Conservation (phyloP, 37 sponge, comb jelly and placozoan genomes). For the Amphimedon queenslandica region DNA sequence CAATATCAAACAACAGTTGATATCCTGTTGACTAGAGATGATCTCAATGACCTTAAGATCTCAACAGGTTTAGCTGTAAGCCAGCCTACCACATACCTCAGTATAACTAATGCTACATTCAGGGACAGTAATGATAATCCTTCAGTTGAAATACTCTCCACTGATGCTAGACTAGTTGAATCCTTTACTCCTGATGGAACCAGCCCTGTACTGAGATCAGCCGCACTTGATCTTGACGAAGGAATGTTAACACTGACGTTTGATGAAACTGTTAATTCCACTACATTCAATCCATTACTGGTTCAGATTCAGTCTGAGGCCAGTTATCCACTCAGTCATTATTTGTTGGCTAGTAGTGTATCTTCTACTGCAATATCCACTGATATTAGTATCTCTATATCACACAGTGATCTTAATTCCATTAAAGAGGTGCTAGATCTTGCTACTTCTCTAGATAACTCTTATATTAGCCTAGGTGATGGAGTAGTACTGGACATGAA, state of each 20-base stretch:
- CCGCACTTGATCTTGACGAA: slow-evolving; percentile 61
- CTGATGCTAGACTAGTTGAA: neutral
- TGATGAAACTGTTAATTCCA: slow-evolving; percentile 73
- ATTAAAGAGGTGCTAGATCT: slow-evolving; percentile 62
- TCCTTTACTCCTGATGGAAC: slow-evolving; percentile 36
- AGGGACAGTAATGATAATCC: slow-evolving; percentile 53
- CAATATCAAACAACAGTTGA: slow-evolving; percentile 38
- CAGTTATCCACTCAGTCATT: slow-evolving; percentile 19
- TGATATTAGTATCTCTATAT: slow-evolving; percentile 52
- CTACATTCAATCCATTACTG: slow-evolving; percentile 44
- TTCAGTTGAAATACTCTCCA: slow-evolving; percentile 26
- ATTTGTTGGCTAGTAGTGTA: slow-evolving; percentile 45
- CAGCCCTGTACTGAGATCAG: slow-evolving; percentile 45
- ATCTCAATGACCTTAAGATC: slow-evolving; percentile 75
- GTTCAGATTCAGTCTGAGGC: slow-evolving; percentile 25
- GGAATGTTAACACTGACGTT: slow-evolving; percentile 65
- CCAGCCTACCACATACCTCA: slow-evolving; percentile 50
- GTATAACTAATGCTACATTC: slow-evolving; percentile 39
- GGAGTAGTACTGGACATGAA: slow-evolving; percentile 59
- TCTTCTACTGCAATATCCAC: slow-evolving; percentile 39
- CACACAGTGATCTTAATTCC: slow-evolving; percentile 57
- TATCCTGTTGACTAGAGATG: slow-evolving; percentile 56
- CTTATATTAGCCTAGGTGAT: slow-evolving; percentile 42
- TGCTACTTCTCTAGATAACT: slow-evolving; percentile 55
- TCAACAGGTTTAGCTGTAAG: slow-evolving; percentile 40